Percentiles rank a stretch among this genome's conserved stretches.
These are phyloP conservation scores for Synergus japonicus DNA, from an alignment of 2,888 invertebrate species.

Conservation along the genomic window DNA sequence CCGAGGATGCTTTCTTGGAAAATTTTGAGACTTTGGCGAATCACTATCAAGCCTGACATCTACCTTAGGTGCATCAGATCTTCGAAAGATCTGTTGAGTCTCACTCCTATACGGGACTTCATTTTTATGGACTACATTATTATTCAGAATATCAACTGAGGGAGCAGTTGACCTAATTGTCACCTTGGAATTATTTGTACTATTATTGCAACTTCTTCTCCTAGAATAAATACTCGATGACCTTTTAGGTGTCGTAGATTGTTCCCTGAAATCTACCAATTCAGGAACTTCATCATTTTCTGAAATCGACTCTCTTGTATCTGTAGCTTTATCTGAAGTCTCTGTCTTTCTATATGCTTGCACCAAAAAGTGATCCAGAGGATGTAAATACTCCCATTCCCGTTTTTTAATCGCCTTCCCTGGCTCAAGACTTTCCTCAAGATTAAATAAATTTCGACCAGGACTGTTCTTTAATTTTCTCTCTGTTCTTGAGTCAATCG, in stretches of 20 bases:
- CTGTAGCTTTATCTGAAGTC: constrained; percentile 63
- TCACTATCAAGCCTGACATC: constrained; percentile 16
- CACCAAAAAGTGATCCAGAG: constrained; percentile 68
- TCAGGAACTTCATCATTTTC: constrained; percentile 24
- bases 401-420: constrained; percentile 49
- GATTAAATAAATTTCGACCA: constrained; percentile 62
- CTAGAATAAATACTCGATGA: neutral
- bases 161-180: neutral
- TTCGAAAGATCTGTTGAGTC: neutral
- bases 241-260: neutral
- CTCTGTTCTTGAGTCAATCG: constrained; percentile 54
- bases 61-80: neutral
- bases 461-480: constrained; percentile 53
- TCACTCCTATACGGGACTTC: neutral
- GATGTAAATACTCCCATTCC: constrained; percentile 59
- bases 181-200: neutral
- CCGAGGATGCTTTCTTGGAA: neutral
- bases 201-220: neutral
- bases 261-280: constrained; percentile 42
- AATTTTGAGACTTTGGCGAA: constrained; percentile 2
- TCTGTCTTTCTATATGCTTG: constrained; percentile 50
- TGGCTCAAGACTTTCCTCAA: constrained; percentile 61
- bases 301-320: constrained; percentile 44
- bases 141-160: neutral
- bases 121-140: neutral